Percentiles rank a stretch among this genome's conserved stretches.
phyloP scores from a whole-genome alignment of 2,113 vertebrate species.

The Morone saxatilis region DNA sequence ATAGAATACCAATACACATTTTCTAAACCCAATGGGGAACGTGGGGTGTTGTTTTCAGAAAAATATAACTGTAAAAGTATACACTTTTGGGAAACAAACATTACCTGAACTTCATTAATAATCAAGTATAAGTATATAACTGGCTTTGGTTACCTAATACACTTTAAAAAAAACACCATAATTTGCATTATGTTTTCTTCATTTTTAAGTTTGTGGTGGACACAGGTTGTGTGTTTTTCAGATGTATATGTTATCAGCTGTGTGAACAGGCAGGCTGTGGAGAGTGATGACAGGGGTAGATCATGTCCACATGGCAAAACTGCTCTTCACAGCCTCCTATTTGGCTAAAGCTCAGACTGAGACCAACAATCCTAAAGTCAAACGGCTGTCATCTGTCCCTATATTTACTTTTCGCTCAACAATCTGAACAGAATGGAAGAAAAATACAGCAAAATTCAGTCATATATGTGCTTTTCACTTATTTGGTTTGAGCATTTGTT shows the following conservation, averaged over 20 bases:
- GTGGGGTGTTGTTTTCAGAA: not conserved
- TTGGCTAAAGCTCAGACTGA: slow-evolving; percentile 37
- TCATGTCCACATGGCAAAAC: slow-evolving; percentile 42
- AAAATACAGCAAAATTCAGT: not conserved
- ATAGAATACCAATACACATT: not conserved
- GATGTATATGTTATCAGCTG: slow-evolving; percentile 8
- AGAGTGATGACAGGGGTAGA: slow-evolving; percentile 22
- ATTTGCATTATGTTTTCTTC: not conserved
- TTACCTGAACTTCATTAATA: not conserved
- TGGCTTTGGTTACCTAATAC: not conserved
- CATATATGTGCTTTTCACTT: not conserved
- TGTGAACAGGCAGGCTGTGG: not conserved
- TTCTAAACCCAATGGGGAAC: not conserved
- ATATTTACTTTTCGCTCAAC: slow-evolving; percentile 8
- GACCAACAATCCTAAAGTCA: slow-evolving; percentile 46
- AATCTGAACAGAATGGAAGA: not conserved
- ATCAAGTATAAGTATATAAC: not conserved
- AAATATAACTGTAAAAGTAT: not conserved
- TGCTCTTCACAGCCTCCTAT: slow-evolving; percentile 26
- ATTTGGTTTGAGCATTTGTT: not conserved
- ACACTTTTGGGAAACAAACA: not conserved
- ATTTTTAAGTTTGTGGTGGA: not conserved
- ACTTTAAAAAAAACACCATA: not conserved
- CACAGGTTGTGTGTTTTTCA: not conserved
- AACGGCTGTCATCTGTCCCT: slow-evolving; percentile 30